A percentile compares a stretch with the other conserved stretches of the same genome.
These are phyloP conservation scores for Cydia fagiglandana DNA, from an alignment of 1,140 invertebrate species.

Conservation along the genomic window DNA sequence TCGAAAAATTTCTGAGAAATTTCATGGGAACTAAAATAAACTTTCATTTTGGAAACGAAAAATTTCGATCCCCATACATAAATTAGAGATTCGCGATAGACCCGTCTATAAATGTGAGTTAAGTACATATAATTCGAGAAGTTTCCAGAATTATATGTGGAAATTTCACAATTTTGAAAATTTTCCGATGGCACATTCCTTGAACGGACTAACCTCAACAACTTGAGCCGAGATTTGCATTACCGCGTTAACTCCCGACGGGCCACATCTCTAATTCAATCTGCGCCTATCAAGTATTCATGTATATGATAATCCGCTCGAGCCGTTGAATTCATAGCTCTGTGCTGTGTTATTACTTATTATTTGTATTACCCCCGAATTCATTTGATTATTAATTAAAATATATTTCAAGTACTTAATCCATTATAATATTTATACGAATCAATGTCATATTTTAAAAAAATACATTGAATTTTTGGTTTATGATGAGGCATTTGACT, in stretches of 20 bases:
- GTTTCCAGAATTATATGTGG: too few relatives aligned
- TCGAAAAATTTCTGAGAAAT: too few relatives aligned
- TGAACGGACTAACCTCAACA: neutral
- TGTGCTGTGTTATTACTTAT: neutral
- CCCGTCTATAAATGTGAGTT: too few relatives aligned
- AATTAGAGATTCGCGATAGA: too few relatives aligned
- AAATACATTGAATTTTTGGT: neutral
- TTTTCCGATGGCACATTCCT: neutral
- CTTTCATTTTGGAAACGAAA: too few relatives aligned
- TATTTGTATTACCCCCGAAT: neutral
- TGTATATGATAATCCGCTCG: conserved; percentile 63
- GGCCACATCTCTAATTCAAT: conserved; percentile 59
- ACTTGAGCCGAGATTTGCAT: conserved; percentile 26
- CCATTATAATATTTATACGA: neutral
- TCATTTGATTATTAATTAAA: neutral
- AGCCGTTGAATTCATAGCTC: conserved; percentile 19
- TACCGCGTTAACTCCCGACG: conserved; percentile 27
- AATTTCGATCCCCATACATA: too few relatives aligned
- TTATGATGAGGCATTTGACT: neutral
- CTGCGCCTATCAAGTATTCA: conserved; percentile 69
- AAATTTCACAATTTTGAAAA: too few relatives aligned
- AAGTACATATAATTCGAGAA: too few relatives aligned
- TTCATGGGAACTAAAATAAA: too few relatives aligned
- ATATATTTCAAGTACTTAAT: neutral
- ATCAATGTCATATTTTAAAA: neutral